phyloP scores from a whole-genome alignment of 2,113 vertebrate genomes.

The Octodon degus region DNA sequence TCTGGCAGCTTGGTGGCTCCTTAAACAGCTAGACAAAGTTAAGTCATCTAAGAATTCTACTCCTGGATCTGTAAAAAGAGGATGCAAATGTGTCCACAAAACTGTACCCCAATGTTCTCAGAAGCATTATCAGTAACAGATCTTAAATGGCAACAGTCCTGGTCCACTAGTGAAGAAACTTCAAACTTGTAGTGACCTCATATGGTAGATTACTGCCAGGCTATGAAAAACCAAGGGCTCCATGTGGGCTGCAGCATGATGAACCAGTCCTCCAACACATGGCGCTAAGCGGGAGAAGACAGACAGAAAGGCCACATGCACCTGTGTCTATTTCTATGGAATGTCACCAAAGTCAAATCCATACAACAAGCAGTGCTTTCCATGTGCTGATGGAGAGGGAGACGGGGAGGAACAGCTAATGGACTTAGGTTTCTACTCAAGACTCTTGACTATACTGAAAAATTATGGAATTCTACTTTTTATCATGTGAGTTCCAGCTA shows the following conservation, averaged over 20 bases:
- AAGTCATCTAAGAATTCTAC: not conserved
- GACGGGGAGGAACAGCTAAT: not conserved
- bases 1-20: not conserved
- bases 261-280: not conserved
- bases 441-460: constrained; percentile 9
- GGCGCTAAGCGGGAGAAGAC: not conserved
- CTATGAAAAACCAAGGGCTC: not conserved
- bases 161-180: not conserved
- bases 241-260: not conserved
- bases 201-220: not conserved
- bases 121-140: not conserved
- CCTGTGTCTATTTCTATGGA: not conserved
- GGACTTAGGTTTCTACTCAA: not conserved
- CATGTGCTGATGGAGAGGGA: not conserved
- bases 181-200: not conserved
- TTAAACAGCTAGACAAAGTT: constrained; percentile 34
- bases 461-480: not conserved
- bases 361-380: not conserved
- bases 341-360: constrained; percentile 5
- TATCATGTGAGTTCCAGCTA: not conserved
- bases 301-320: not conserved
- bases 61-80: not conserved
- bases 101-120: not conserved
- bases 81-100: not conserved
- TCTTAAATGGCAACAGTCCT: not conserved